Base-by-base conservation (phyloP, 2,113 vertebrate genomes). In the Zingel zingel region DNA sequence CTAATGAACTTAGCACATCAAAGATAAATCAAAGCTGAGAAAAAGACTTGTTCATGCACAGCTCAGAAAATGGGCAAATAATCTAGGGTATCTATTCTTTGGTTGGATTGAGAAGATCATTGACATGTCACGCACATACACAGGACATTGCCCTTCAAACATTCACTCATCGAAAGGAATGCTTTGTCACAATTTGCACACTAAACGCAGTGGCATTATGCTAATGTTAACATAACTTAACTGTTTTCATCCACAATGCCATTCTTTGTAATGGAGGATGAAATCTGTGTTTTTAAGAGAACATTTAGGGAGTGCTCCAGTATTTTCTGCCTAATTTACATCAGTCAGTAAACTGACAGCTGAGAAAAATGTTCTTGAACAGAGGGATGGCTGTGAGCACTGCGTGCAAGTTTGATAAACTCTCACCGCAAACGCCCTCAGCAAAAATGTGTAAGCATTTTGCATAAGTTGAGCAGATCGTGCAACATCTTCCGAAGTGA, bases 1-100 rank as follows among this genome's bases (percentile, higher is more conserved):
- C 94, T 94, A 94, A 94, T 94, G 91, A 94, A 94, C 92, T 92
- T 92, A 92, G 90, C 91, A 92, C 92, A 93, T 93, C 91, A 86
- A 86, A 92, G 89, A 94, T 94, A 94, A 93, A 94, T 94, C 93
- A 94, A 88, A 91, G 91, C 77, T 7, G 66, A 72, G 86, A 85
- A 90, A 89, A 90, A 84, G 72, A 57, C 70, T 85, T 23, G 73
- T 83, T 84, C 85, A 71, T 81, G 79, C 82, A 83, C 63, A 57
- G 81, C 64, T 83, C 47, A 10, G 67, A 89, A 84, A 90, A 86
- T 27, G 69, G 69, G 25, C 77, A 85, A 89, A 83, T 86, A 65
- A 85, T 72, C 57, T 15, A 5, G 25, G 61, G 71, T 27, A 65
- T 78, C 58, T 67, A 77, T 82, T 72, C 39, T 74, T 86, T 30